Base-by-base conservation (phyloP, 2,888 invertebrate species). In the Venustoraphidia nigricollis region DNA sequence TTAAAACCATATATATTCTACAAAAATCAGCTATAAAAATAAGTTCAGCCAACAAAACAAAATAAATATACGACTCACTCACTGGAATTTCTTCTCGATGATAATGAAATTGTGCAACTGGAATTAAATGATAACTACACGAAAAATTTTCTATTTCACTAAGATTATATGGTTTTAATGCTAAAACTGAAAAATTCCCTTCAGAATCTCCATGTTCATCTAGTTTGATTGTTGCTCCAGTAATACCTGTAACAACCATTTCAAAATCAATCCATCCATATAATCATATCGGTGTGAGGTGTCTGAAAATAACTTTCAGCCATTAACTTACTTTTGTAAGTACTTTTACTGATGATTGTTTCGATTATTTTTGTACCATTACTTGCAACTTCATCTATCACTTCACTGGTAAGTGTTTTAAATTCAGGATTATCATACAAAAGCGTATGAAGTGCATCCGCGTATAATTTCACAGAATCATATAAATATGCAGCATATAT, bases 121-220 rank as follows among this genome's bases (percentile, higher is more conserved):
- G 85, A 55, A 83, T 74, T 84, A 91, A 85, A 62, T 82, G 82
- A 62, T 79, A 81, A 39, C 76, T 66, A 65, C 90, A 91, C 48
- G 77, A 75, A 57, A 82, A 80, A 58, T 76, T 76, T 44, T 65
- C 60, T 0, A 69, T 69, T 41, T 70, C 70, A 53, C 66, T 69
- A 52, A 63, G 57, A 54, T 70, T 69, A 54, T 65, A 66, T 13
- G 69, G 70, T 62, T 83, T 85, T 60, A 84, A 79, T 1, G 93
- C 89, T 51, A 96, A 70, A 48, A 97, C 86, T 0, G 96, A 93
- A 70, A 93, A 97, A 67, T 97, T 97, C 9, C 95, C 96, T 65
- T 95, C 93, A 0, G 95, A 95, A 66, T 97, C 95, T 3, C 95
- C 97, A 57, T 86, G 80, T 56, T 82, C 76, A 70, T 97, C 94